phyloP scores from a whole-genome alignment of 2,797 vertebrate species.

The Channa striata region DNA sequence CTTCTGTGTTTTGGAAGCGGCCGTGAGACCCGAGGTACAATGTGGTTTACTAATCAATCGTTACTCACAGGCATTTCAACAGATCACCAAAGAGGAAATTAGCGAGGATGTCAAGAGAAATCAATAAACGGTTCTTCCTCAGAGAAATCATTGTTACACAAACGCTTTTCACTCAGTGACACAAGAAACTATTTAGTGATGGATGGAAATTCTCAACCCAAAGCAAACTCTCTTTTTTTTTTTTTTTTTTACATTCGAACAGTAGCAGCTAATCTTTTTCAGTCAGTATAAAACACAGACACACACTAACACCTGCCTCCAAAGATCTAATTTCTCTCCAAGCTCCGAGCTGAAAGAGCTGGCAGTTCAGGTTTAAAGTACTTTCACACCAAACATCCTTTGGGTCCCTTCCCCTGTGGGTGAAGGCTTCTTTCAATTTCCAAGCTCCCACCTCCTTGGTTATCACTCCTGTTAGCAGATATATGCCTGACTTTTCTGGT shows the following conservation, averaged over 20 bases:
- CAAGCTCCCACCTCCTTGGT: constrained; percentile 45
- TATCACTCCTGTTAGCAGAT: constrained; percentile 60
- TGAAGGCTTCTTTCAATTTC: constrained; percentile 58
- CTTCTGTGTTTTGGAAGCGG: constrained; percentile 23
- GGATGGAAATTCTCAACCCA: constrained; percentile 4
- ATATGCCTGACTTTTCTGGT: constrained; percentile 39
- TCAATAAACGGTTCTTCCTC: constrained; percentile 56
- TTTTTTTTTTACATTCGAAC: constrained; percentile 1
- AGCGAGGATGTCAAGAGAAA: constrained; percentile 54
- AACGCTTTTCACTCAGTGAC: constrained; percentile 25
- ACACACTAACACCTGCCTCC: neutral
- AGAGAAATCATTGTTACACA: constrained; percentile 37
- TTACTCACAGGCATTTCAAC: constrained; percentile 40
- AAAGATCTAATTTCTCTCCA: constrained; percentile 14
- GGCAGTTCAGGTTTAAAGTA: constrained; percentile 21
- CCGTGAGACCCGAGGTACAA: neutral
- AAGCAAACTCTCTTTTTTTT: neutral
- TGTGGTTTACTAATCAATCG: constrained; percentile 22
- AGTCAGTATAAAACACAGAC: constrained; percentile 33
- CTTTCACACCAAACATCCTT: constrained; percentile 13
- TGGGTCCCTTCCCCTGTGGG: neutral
- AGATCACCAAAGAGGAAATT: constrained; percentile 44
- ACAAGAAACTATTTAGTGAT: constrained; percentile 23
- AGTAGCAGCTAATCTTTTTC: constrained; percentile 27
- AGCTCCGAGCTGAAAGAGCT: constrained; percentile 42